Evolutionary conservation across 2,888 invertebrate genomes (phyloP).

Genomic region (Biston betularia): DNA sequence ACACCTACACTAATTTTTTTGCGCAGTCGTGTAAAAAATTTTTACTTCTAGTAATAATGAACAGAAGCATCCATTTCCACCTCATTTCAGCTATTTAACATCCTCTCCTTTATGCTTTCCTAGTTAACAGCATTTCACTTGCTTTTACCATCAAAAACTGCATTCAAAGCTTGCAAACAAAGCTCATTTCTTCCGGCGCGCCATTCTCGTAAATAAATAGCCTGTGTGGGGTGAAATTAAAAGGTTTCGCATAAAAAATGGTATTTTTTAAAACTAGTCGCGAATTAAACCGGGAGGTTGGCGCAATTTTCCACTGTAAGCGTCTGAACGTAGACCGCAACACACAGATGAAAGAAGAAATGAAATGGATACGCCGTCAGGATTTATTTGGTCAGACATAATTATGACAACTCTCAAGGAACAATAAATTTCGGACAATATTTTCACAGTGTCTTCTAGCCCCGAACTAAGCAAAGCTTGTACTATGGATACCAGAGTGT

Average conservation of each 20-base stretch:
- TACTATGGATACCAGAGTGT: no score
- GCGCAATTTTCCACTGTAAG: constrained; percentile 65
- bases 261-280: constrained; percentile 58
- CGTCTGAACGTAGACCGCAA: constrained; percentile 57
- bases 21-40: neutral
- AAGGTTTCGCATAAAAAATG: constrained; percentile 54
- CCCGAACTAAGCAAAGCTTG: no score
- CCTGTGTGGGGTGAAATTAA: constrained; percentile 45
- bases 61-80: neutral
- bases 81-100: neutral
- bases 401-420: neutral
- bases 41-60: neutral
- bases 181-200: constrained; percentile 26
- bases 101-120: neutral
- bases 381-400: neutral
- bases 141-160: constrained; percentile 23
- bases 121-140: constrained; percentile 13
- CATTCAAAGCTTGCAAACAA: constrained; percentile 24
- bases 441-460: no score
- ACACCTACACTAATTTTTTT: neutral
- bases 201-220: constrained; percentile 39
- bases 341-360: constrained; percentile 17
- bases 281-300: constrained; percentile 65
- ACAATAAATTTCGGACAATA: neutral
- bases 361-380: constrained; percentile 12